phyloP scores from a whole-genome alignment of 2,888 invertebrate species.

The Mythimna impura region DNA sequence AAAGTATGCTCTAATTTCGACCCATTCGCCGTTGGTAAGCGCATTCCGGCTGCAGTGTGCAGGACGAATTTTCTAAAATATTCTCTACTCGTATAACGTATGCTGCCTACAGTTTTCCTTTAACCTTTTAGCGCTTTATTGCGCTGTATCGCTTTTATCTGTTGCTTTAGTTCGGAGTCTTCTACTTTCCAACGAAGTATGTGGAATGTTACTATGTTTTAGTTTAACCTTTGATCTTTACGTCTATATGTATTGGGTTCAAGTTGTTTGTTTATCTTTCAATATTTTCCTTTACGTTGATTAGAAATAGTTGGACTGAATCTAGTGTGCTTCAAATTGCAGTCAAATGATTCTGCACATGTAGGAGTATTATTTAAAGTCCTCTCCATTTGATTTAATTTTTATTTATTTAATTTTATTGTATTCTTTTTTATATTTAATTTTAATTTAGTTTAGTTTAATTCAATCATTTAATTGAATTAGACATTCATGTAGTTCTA shows the following conservation, averaged over 20 bases:
- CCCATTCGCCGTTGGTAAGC: slow-evolving; percentile 71
- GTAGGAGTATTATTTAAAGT: neutral
- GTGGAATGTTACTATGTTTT: slow-evolving; percentile 51
- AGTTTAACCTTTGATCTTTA: slow-evolving; percentile 43
- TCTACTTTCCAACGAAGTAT: slow-evolving; percentile 55
- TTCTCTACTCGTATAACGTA: slow-evolving; percentile 75
- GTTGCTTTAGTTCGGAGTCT: slow-evolving; percentile 62
- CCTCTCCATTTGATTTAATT: too few species aligned
- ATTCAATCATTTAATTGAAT: too few species aligned
- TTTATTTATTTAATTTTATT: too few species aligned
- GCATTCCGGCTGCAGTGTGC: slow-evolving; percentile 77
- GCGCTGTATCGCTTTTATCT: slow-evolving; percentile 70
- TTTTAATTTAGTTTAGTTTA: too few species aligned
- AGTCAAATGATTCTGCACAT: neutral
- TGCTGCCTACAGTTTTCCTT: slow-evolving; percentile 65
- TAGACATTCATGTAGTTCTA: too few species aligned
- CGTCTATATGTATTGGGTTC: slow-evolving; percentile 24
- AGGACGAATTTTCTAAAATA: slow-evolving; percentile 74
- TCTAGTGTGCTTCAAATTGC: neutral
- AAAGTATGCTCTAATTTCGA: slow-evolving; percentile 83
- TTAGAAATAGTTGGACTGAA: slow-evolving; percentile 15
- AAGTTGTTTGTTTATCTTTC: slow-evolving; percentile 12
- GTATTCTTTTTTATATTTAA: too few species aligned
- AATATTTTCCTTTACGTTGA: slow-evolving; percentile 18
- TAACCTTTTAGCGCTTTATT: slow-evolving; percentile 70